A percentile compares a stretch with the other conserved stretches of the same genome.
These are phyloP conservation scores for Thera britannica DNA, from an alignment of 2,888 invertebrate genomes.

Conservation along the genomic window DNA sequence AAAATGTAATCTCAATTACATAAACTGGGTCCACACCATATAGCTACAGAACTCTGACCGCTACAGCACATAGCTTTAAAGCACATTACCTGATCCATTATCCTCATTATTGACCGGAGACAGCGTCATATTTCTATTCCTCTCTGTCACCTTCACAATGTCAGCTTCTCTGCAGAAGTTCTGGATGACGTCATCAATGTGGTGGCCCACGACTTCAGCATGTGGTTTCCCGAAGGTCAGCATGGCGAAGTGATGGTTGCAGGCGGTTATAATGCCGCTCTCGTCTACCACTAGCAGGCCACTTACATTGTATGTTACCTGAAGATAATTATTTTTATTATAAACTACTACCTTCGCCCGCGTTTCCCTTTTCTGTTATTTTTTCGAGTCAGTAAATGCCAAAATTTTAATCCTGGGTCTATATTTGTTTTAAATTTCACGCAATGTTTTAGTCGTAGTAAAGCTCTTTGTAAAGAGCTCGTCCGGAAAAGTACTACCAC, in stretches of 20 bases:
- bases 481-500: too few species aligned
- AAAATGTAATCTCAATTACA: too few species aligned
- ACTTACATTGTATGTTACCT: constrained; percentile 87
- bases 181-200: constrained; percentile 84
- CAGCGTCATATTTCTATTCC: constrained; percentile 81
- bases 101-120: constrained; percentile 83
- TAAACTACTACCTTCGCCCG: too few species aligned
- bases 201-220: constrained; percentile 84
- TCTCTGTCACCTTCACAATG: constrained; percentile 68
- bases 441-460: too few species aligned
- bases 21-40: neutral
- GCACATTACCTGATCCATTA: constrained; percentile 65
- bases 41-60: neutral
- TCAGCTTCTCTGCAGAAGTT: constrained; percentile 86
- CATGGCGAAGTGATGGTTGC: constrained; percentile 88
- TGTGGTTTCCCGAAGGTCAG: constrained; percentile 87
- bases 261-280: constrained; percentile 86
- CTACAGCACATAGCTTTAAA: neutral
- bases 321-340: constrained; percentile 3
- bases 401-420: too few species aligned
- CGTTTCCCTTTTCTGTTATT: too few species aligned
- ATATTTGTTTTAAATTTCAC: too few species aligned
- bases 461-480: too few species aligned
- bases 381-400: too few species aligned
- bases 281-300: constrained; percentile 87